phyloP scores from a whole-genome alignment of 2,888 invertebrate species.

The Xestia c-nigrum region DNA sequence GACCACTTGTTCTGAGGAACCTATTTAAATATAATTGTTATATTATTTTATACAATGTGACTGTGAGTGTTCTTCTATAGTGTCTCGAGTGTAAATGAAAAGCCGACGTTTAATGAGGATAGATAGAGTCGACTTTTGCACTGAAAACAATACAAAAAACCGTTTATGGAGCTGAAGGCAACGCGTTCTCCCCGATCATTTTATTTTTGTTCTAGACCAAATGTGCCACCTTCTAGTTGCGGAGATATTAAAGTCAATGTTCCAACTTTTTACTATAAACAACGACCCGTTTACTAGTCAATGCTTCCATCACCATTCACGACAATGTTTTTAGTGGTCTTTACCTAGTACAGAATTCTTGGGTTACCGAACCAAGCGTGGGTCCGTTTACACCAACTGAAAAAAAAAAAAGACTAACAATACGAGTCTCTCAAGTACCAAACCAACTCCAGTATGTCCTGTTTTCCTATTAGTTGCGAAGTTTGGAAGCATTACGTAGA shows the following conservation, averaged over 20 bases:
- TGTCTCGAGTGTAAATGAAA: not conserved
- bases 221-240: too few relatives aligned
- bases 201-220: too few relatives aligned
- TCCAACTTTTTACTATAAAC: too few relatives aligned
- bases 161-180: not conserved
- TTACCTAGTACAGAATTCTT: too few relatives aligned
- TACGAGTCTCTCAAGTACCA: not conserved
- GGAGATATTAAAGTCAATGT: too few relatives aligned
- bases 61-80: not conserved
- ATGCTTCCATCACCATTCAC: too few relatives aligned
- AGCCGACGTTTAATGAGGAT: not conserved
- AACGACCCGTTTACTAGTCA: too few relatives aligned
- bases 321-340: too few relatives aligned
- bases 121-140: not conserved
- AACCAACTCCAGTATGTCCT: not conserved
- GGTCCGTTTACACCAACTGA: not conserved
- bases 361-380: too few relatives aligned
- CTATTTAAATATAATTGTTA: conserved; percentile 33
- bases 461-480: not conserved
- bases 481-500: not conserved
- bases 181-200: too few relatives aligned
- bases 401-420: not conserved
- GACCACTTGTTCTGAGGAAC: conserved; percentile 46
- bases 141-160: not conserved
- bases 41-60: conserved; percentile 5